Conservation (phyloP, 2,797 vertebrate genomes). For the Pangasius larnaudii region DNA sequence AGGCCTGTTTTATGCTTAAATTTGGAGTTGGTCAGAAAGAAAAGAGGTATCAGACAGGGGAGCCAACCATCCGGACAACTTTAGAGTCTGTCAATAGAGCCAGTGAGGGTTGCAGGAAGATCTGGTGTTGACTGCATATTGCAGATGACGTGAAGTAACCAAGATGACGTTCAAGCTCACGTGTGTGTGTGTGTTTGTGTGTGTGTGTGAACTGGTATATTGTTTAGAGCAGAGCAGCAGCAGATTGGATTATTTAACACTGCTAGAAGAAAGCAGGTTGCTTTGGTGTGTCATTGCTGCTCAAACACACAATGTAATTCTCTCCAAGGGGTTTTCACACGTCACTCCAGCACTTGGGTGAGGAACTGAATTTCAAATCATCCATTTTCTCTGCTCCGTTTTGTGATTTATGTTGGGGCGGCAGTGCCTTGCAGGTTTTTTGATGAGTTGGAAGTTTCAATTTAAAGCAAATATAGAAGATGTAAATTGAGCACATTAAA, state of each 20-base stretch:
- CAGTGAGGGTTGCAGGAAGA: too few relatives aligned
- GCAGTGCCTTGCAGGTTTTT: not conserved
- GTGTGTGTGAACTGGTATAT: not conserved
- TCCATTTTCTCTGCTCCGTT: not conserved
- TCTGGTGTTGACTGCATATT: not conserved
- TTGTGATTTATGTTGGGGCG: not conserved
- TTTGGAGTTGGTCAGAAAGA: too few relatives aligned
- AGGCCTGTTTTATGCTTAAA: too few relatives aligned
- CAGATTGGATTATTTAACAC: constrained; percentile 21
- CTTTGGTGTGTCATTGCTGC: not conserved
- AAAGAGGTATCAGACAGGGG: not conserved
- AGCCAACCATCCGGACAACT: not conserved
- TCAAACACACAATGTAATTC: not conserved
- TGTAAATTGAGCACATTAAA: not conserved
- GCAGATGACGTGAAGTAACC: not conserved
- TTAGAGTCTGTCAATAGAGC: too few relatives aligned
- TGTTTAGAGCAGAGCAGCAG: too few relatives aligned
- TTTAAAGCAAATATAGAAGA: not conserved
- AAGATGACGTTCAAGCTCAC: too few relatives aligned
- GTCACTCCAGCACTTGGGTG: not conserved
- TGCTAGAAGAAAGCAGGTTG: not conserved
- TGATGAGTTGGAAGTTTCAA: not conserved
- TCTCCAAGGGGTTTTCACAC: not conserved
- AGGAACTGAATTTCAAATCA: not conserved
- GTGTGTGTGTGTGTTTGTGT: not conserved